These are phyloP conservation scores for Paracyclopina nana DNA, from an alignment of 1,140 invertebrate genomes.

Conservation along the genomic window DNA sequence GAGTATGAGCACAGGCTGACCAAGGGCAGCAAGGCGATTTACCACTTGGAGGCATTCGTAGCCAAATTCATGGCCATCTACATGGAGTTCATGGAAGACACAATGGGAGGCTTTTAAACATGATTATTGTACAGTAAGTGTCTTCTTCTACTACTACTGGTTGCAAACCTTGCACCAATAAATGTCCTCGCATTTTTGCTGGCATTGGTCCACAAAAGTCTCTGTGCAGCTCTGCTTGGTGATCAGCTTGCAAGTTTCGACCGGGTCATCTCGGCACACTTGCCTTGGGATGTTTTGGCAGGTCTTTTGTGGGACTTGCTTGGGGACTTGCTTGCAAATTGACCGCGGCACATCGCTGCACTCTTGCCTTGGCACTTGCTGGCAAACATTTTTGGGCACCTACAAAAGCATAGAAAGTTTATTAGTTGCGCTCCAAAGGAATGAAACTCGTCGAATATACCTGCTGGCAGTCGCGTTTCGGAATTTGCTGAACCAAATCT, in stretches of 20 bases:
- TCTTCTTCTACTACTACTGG: neutral
- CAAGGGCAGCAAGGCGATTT: slow-evolving; percentile 78
- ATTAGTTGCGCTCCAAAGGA: neutral
- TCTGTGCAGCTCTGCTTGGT: neutral
- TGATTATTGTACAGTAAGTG: neutral
- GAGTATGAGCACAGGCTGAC: slow-evolving; percentile 74
- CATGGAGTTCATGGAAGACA: slow-evolving; percentile 56
- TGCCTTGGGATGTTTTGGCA: slow-evolving; percentile 7
- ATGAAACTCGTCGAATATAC: neutral
- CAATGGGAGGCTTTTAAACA: slow-evolving; percentile 25
- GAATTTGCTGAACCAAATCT: neutral
- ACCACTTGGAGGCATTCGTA: slow-evolving; percentile 90
- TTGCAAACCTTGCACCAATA: slow-evolving; percentile 17
- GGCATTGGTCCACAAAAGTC: slow-evolving; percentile 4
- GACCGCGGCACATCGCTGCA: neutral
- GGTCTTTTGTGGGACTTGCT: neutral
- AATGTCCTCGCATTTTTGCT: slow-evolving; percentile 5
- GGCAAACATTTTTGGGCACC: neutral
- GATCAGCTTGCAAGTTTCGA: neutral
- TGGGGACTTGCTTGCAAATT: neutral
- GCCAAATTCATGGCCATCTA: slow-evolving; percentile 90
- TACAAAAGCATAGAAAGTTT: neutral
- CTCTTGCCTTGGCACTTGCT: slow-evolving; percentile 1
- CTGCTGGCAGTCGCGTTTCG: neutral
- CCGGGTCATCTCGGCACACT: neutral